Evolutionary conservation across 2,113 vertebrate species (phyloP).

Genomic region (Cariama cristata): DNA sequence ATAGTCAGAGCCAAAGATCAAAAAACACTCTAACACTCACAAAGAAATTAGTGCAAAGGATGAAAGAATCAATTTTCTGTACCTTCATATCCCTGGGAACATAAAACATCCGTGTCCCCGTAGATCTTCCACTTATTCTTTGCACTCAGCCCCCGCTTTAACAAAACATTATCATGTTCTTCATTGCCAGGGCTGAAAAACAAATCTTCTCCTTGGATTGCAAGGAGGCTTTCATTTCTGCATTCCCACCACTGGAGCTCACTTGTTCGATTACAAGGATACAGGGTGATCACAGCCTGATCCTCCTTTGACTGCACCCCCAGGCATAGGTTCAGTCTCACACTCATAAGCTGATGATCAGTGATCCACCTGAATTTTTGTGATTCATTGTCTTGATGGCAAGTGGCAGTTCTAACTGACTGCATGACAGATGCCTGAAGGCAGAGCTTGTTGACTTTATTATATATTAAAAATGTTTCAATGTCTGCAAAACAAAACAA

Average conservation of each 20-base stretch:
- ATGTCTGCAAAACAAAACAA: conserved; percentile 74
- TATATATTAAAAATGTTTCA: conserved; percentile 85
- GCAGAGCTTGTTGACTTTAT: conserved; percentile 84
- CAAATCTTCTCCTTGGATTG: conserved; percentile 79
- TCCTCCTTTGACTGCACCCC: conserved; percentile 77
- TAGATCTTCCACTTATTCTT: conserved; percentile 89
- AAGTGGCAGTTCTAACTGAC: conserved; percentile 71
- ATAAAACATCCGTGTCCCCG: conserved; percentile 79
- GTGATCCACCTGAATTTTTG: conserved; percentile 93
- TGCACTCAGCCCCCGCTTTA: conserved; percentile 79
- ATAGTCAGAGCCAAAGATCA: neutral
- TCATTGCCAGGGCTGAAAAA: conserved; percentile 87
- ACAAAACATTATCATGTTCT: conserved; percentile 84
- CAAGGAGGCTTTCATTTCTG: conserved; percentile 90
- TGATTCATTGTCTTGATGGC: conserved; percentile 72
- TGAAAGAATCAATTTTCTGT: neutral
- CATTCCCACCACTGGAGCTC: conserved; percentile 90
- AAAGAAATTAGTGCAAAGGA: neutral
- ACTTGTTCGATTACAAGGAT: conserved; percentile 81
- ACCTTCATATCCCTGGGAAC: conserved; percentile 88
- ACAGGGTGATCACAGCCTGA: conserved; percentile 78
- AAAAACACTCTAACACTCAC: neutral
- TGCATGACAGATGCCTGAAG: conserved; percentile 70
- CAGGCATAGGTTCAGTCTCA: conserved; percentile 85
- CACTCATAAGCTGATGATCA: conserved; percentile 83